Evolutionary conservation across 2,797 vertebrate genomes (phyloP).

Genomic region (Apogon hyalosoma): DNA sequence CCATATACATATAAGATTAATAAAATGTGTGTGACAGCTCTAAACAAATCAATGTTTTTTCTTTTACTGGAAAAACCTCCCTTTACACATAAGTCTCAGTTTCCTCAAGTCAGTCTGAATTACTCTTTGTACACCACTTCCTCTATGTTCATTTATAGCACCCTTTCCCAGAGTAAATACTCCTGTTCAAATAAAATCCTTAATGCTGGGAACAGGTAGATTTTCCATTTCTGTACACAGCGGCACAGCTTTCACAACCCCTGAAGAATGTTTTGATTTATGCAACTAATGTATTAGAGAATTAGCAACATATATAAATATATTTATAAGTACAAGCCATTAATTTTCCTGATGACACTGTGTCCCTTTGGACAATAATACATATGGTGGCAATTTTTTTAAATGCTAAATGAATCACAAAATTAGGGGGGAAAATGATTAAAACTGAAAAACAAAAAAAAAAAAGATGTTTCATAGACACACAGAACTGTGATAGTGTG

Average conservation of each 20-base stretch:
- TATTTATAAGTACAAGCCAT: slow-evolving; percentile 45
- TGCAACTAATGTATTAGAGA: slow-evolving; percentile 61
- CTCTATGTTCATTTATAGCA: slow-evolving; percentile 79
- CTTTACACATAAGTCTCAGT: slow-evolving; percentile 51
- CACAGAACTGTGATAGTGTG: not conserved
- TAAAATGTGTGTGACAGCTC: slow-evolving; percentile 22
- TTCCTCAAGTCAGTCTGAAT: slow-evolving; percentile 70
- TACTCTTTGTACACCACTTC: slow-evolving; percentile 74
- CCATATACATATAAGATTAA: slow-evolving; percentile 22
- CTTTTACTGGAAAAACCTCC: slow-evolving; percentile 25
- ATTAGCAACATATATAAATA: slow-evolving; percentile 48
- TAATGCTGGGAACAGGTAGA: slow-evolving; percentile 60
- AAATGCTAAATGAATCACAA: slow-evolving; percentile 37
- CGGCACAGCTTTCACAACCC: slow-evolving; percentile 46
- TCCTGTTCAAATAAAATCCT: slow-evolving; percentile 74
- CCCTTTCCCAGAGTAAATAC: slow-evolving; percentile 78
- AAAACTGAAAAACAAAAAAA: slow-evolving; percentile 1
- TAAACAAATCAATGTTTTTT: slow-evolving; percentile 37
- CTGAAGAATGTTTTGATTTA: slow-evolving; percentile 55
- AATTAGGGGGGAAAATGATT: slow-evolving; percentile 34
- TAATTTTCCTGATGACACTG: slow-evolving; percentile 56
- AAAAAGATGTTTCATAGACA: slow-evolving; percentile 9
- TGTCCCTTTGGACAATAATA: slow-evolving; percentile 49
- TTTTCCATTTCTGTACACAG: slow-evolving; percentile 46
- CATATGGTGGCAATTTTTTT: slow-evolving; percentile 53